Evolutionary conservation across 2,797 vertebrate species (phyloP).

Genomic region (Psittacula derbiana): DNA sequence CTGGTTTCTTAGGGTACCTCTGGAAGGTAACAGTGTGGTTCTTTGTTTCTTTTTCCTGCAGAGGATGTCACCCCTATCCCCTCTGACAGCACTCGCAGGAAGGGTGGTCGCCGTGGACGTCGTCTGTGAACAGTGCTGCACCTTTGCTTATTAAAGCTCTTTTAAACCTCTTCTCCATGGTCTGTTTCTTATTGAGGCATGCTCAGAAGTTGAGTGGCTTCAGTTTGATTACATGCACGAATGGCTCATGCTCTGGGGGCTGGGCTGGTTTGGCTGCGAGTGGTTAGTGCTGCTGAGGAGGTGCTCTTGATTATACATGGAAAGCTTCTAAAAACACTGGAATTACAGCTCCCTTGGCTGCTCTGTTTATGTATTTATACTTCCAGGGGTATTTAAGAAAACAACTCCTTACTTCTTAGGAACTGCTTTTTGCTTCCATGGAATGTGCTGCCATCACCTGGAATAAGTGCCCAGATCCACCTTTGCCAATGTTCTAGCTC

Average conservation of each 20-base stretch:
- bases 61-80: conserved; percentile 99
- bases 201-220: background rate
- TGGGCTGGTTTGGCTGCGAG: background rate
- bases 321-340: background rate
- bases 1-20: background rate
- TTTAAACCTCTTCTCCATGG: background rate
- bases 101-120: conserved; percentile 95
- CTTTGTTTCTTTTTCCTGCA: conserved; percentile 55
- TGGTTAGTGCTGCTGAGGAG: background rate
- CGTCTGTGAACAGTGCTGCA: conserved; percentile 85
- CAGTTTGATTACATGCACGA: background rate
- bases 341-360: background rate
- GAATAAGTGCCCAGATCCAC: background rate
- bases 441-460: background rate
- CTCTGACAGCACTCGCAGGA: conserved; percentile 96
- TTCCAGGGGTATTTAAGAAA: background rate
- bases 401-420: background rate
- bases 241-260: background rate
- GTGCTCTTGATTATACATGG: background rate
- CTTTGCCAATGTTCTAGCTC: background rate
- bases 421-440: background rate
- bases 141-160: conserved; percentile 84
- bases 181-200: background rate
- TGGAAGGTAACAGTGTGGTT: background rate
- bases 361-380: background rate